Percentiles rank a stretch among this genome's conserved stretches.
Conservation (phyloP, 2,113 vertebrate species). For the Fulica atra region DNA sequence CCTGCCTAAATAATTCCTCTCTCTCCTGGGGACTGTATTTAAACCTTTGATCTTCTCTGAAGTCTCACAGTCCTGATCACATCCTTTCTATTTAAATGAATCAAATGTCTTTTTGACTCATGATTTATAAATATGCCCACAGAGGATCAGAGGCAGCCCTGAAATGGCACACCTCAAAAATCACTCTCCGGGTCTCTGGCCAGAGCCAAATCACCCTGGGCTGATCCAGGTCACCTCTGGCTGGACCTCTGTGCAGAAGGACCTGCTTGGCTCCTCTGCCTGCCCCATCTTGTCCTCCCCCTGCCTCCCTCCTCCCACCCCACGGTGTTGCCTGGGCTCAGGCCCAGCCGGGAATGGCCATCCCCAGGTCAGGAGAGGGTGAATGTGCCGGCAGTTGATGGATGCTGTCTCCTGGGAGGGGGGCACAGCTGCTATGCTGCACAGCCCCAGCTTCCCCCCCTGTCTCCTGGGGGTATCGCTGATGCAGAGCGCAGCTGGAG, state of each 20-base stretch:
- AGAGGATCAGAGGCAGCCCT: not conserved
- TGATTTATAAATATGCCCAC: slow-evolving; percentile 1
- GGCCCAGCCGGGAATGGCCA: not conserved
- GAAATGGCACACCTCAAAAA: not conserved
- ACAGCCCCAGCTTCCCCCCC: not conserved
- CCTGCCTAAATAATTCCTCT: slow-evolving; percentile 45
- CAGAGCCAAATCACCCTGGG: not conserved
- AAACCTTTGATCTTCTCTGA: slow-evolving; percentile 69
- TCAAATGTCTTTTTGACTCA: slow-evolving; percentile 33
- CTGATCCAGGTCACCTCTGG: not conserved
- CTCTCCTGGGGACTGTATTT: not conserved
- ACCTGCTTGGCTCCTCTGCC: not conserved
- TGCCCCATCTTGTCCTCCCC: not conserved
- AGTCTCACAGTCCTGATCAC: slow-evolving; percentile 24
- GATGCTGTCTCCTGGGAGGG: not conserved
- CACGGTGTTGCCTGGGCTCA: not conserved
- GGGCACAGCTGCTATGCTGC: slow-evolving; percentile 35
- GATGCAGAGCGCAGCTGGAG: not conserved
- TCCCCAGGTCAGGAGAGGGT: slow-evolving; percentile 52
- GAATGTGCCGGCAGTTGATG: slow-evolving; percentile 36
- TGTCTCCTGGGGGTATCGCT: accelerated
- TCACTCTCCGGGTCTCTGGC: not conserved
- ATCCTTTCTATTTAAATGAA: slow-evolving; percentile 38
- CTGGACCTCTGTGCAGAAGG: accelerated
- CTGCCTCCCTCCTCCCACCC: not conserved